A percentile compares a stretch with the other conserved stretches of the same genome.
Evolutionary conservation across 2,888 invertebrate species (phyloP).

Genomic region (Drosophila pseudotakahashii): DNA sequence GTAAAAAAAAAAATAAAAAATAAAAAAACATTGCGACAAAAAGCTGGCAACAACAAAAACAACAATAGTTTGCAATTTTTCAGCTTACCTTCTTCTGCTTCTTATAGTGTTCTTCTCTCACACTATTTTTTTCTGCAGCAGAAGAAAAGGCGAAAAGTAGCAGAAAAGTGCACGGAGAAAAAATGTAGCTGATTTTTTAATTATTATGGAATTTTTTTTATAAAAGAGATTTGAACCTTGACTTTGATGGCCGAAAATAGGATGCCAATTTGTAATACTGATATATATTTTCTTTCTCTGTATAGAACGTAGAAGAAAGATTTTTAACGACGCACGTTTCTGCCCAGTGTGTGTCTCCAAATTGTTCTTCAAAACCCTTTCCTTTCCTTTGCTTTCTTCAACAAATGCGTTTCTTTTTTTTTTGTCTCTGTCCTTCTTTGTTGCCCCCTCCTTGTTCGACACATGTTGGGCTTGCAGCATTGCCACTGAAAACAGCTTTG

Average conservation of each 20-base stretch:
- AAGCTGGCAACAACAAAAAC: conserved; percentile 49
- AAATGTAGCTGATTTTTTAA: neutral
- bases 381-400: conserved; percentile 9
- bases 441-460: conserved; percentile 8
- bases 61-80: conserved; percentile 60
- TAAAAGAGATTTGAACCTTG: no score
- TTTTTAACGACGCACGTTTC: conserved; percentile 24
- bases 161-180: neutral
- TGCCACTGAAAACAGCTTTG: conserved; percentile 49
- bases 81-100: conserved; percentile 30
- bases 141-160: neutral
- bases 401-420: conserved; percentile 3
- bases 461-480: conserved; percentile 32
- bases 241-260: no score
- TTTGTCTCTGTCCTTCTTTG: neutral
- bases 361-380: conserved; percentile 4
- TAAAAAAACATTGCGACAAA: conserved; percentile 51
- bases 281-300: neutral
- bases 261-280: no score
- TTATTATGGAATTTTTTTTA: no score
- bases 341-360: conserved; percentile 12
- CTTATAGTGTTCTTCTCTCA: conserved; percentile 9
- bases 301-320: conserved; percentile 6
- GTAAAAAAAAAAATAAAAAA: neutral
- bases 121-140: conserved; percentile 2